Conservation (phyloP, 2,113 vertebrate genomes). For the Chamaea fasciata region DNA sequence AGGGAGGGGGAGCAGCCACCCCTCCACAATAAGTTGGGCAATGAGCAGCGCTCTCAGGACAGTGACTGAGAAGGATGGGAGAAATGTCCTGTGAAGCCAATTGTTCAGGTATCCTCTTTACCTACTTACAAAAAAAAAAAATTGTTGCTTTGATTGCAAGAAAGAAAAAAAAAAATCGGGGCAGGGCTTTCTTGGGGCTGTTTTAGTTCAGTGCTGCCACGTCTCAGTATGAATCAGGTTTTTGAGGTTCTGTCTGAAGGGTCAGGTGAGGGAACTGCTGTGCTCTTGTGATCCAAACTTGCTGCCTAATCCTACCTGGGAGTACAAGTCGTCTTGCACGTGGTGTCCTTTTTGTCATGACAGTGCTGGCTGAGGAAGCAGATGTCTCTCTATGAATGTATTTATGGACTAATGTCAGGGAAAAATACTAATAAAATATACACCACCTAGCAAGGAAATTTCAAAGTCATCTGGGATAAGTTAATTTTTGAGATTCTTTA, state of each 20-base stretch:
- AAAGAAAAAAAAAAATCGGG: neutral
- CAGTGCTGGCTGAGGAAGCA: neutral
- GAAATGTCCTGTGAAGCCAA: neutral
- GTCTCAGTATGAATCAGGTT: neutral
- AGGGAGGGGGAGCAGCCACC: neutral
- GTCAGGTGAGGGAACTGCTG: neutral
- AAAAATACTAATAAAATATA: neutral
- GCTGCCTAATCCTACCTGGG: neutral
- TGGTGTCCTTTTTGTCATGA: neutral
- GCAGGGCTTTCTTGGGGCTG: neutral
- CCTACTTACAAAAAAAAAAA: neutral
- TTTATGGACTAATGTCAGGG: neutral
- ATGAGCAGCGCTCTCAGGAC: neutral
- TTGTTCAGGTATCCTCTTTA: conserved; percentile 39
- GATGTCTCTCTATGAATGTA: neutral
- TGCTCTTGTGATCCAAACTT: neutral
- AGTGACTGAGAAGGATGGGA: conserved; percentile 11
- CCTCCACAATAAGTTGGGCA: neutral
- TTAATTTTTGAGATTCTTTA: neutral
- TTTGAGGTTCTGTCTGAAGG: neutral
- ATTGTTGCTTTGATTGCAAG: neutral
- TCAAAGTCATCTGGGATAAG: neutral
- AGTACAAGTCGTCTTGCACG: neutral
- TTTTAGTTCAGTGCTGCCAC: neutral
- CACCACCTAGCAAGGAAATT: neutral